Base-by-base conservation (phyloP, 2,797 vertebrate species). In the Microctenopoma steveboyesi region DNA sequence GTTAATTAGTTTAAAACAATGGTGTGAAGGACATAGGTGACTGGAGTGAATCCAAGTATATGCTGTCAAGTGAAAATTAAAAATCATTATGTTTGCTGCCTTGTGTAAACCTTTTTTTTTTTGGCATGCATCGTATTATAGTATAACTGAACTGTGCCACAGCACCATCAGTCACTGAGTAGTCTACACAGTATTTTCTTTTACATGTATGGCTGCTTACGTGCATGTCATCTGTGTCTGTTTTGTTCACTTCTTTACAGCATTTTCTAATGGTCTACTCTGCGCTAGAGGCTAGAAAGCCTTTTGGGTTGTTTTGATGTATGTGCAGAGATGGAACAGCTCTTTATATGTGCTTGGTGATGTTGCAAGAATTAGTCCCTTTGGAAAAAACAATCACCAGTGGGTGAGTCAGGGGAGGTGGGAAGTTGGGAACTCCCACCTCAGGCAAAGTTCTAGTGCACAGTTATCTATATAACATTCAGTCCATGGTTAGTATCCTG, bases 231-330 rank as follows among this genome's bases (percentile, higher is more conserved):
- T 30, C 4, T 52, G n/a, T 22, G 3, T 48, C 14, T n/a, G 7
- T 50, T 45, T 50, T 68, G 22, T 22, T 22, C 25, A 16, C 47
- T 25, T 16, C 7, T 56, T 50, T 9, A 11, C 11, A 14, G 48
- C 72, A 54, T 82, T 79, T 80, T 74, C 73, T 65, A 79, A 81
- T 66, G 59, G 65, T 72, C 62, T 72, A 71, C 76, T 83, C 60
- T 79, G 78, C 74, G 78, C 71, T 80, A 33, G 5, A 64, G 69
- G 46, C 65, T 69, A 61, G 61, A 85, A 83, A 80, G 57, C 57
- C 72, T 81, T 51, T 63, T 73, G 64, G 75, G 52, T 49, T 37
- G 42, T 52, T 57, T 72, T 54, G 76, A 82, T 69, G 74, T 52
- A 61, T 82, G 72, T 62, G 47, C 65, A 56, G 46, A 72, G 70